Evolutionary conservation across 2,797 vertebrate species (phyloP), one percentile per base, ranked within the genome.

Genomic region (Phataginus tetradactyla): DNA sequence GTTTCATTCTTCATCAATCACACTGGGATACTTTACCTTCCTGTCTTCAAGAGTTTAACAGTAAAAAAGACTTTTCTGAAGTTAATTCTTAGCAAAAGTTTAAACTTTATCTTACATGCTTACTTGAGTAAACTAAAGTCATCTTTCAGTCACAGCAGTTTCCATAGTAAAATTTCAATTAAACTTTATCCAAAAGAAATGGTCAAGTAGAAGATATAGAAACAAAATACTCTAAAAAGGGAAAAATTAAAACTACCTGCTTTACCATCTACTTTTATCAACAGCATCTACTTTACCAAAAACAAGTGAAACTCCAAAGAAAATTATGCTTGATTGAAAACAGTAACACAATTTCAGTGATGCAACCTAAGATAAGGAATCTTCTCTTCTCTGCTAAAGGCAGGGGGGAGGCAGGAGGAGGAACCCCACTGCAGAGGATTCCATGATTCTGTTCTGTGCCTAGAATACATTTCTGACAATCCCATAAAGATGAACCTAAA

Each of bases 111-210:
- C 14, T 86, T 90, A 66, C 8, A 93, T 37, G 68, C 51, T 93
- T 72, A 80, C 32, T 12, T 90, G 34, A 89, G 57, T 90, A 86
- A 91, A 53, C 34, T 66, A 78, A 86, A 59, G 32, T 86, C 51
- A 91, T 15, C 64, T 93, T 20, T 64, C 53, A 84, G 51, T 90
- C 51, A 72, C 25, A 42, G 75, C 75, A 84, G 42, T 64, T 84
- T 94, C 51, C 61, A 1, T 32, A 61, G 59, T 18, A 96, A 64
- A 83, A 93, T 90, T 87, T 95, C 49, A 95, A 84, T 71, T 91
- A 90, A 59, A 77, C n/a, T 88, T 42, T 88, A 94, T 39, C 78
- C 34, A 91, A 87, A 61, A 85, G 45, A 86, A 91, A 92, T 32
- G 14, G 39, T 61, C 63, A 91, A 79, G n/a, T 4, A 78, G n/a